These are phyloP conservation scores for Zonotrichia albicollis DNA, from an alignment of 2,797 vertebrate genomes.

Conservation along the genomic window DNA sequence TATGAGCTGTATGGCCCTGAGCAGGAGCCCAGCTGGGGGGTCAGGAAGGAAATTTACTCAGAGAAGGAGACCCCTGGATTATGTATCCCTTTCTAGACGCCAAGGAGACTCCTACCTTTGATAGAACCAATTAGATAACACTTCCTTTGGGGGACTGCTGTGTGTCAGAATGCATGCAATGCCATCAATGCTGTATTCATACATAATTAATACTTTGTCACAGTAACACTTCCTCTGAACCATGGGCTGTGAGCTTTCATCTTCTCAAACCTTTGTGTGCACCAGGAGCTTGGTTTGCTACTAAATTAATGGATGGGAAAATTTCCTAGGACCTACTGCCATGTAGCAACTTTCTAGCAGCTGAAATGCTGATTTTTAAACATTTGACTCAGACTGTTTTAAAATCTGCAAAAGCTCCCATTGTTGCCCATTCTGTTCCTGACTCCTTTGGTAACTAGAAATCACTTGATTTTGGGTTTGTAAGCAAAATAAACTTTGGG, in stretches of 20 bases:
- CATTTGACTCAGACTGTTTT: neutral
- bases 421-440: neutral
- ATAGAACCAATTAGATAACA: neutral
- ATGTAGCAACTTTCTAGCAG: neutral
- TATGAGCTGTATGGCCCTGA: neutral
- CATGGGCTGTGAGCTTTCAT: neutral
- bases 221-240: neutral
- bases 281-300: neutral
- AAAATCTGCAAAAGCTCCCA: neutral
- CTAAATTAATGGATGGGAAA: neutral
- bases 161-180: neutral
- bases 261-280: neutral
- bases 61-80: neutral
- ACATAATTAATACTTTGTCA: neutral
- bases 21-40: neutral
- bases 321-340: neutral
- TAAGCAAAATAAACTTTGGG: neutral
- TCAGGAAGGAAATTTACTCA: neutral
- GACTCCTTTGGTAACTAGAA: neutral
- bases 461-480: neutral
- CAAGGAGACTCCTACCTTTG: neutral
- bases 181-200: neutral
- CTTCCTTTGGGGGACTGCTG: neutral
- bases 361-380: neutral
- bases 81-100: neutral